Evolutionary conservation across 2,888 invertebrate species (phyloP), one percentile per base, ranked within the genome.

Genomic region (Steinernema carpocapsae): DNA sequence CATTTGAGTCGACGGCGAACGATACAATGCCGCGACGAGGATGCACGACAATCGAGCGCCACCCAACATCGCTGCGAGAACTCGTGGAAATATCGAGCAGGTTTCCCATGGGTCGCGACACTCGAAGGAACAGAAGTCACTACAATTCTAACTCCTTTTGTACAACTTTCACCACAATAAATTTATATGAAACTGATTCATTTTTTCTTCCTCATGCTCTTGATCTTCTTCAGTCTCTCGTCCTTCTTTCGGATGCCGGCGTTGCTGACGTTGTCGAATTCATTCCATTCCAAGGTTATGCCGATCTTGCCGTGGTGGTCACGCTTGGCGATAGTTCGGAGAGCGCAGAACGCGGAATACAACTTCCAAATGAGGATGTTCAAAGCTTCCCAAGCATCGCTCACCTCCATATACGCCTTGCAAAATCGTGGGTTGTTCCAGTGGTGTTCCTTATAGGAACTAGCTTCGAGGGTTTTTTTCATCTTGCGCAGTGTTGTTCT

Each of bases 271-370:
- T 70, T 22, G 70, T 70, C 70, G 43, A 70, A 70, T 19, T 70
- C 70, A 3, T n/a, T n/a, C 70, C 70, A 70, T 6, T 29, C 19
- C 12, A 26, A 12, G 7, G 6, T 19, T 3, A 10, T 12, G 42
- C 32, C 70, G 70, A 70, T 70, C 3, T 14, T n/a, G 42, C 70
- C 70, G 10, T 22, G 7, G n/a, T 70, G 70, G n/a, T 70, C 70
- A 14, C 71, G 29, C 26, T 19, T 71, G 19, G 45, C 43, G 19
- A 24, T 10, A 10, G 71, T 46, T 1, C 70, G 71, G 10, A 71
- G 71, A 10, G 37, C 71, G 43, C 71, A 42, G n/a, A 42, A 71
- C 19, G 4, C 19, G 3, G 71, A 71, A 24, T 71, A 71, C 17
- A 71, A 43, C 71, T 71, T 17, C 32, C 26, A 64, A 37, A 37